phyloP scores from a whole-genome alignment of 2,797 vertebrate genomes.

The Syndactyla subalaris region DNA sequence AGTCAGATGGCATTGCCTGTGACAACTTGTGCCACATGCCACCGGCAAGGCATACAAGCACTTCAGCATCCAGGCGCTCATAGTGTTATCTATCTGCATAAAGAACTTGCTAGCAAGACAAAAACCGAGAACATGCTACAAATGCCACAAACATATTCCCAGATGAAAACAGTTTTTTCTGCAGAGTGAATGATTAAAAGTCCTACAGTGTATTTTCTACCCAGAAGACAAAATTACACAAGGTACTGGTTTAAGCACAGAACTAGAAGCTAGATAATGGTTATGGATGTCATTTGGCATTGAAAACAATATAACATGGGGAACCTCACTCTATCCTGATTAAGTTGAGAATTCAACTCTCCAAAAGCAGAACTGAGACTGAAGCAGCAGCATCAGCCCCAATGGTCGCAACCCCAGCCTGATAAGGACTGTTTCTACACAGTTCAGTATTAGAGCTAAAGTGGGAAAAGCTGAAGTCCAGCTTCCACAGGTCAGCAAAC shows the following conservation, averaged over 20 bases:
- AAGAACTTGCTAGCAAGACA: neutral
- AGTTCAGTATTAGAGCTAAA: neutral
- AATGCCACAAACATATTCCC: neutral
- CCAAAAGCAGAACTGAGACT: neutral
- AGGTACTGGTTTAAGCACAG: neutral
- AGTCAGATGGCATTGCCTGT: neutral
- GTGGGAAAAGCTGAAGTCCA: neutral
- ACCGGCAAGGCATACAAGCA: fast-evolving
- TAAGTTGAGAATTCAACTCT: neutral
- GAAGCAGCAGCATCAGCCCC: neutral
- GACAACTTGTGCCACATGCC: neutral
- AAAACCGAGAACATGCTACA: fast-evolving
- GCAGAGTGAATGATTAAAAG: neutral
- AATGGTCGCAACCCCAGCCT: neutral
- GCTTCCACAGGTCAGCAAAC: neutral
- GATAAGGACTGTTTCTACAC: neutral
- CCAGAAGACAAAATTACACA: neutral
- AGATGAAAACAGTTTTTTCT: neutral
- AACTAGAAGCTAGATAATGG: neutral
- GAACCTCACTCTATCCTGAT: neutral
- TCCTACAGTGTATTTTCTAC: neutral
- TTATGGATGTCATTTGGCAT: fast-evolving
- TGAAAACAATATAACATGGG: neutral
- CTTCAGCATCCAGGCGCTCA: neutral
- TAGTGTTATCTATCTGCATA: neutral